Conservation (phyloP, 2,113 vertebrate species). For the Cygnus buccinator region DNA sequence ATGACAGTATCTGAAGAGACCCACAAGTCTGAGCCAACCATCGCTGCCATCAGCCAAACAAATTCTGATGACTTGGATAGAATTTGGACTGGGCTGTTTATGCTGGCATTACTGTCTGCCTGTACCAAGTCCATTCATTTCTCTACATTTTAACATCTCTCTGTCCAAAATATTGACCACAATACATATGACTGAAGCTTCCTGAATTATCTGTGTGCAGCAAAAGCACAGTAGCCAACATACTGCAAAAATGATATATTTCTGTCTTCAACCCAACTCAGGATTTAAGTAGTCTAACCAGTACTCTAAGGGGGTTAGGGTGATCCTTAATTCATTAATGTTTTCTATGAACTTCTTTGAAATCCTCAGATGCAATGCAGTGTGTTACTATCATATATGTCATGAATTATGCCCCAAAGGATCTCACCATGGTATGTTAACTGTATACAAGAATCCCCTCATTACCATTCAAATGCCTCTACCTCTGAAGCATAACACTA, state of each 20-base stretch:
- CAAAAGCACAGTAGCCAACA: background rate
- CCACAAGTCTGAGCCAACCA: background rate
- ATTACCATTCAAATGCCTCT: constrained; percentile 1
- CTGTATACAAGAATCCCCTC: background rate
- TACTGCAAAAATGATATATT: background rate
- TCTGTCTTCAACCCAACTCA: background rate
- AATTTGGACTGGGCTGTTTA: background rate
- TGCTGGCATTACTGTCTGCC: background rate
- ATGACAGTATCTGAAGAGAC: background rate
- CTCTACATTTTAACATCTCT: background rate
- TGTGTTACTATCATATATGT: background rate
- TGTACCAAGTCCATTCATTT: background rate
- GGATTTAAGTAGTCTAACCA: background rate
- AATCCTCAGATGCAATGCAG: background rate
- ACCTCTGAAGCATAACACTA: background rate
- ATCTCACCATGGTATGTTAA: background rate
- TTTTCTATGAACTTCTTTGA: background rate
- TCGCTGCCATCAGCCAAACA: background rate
- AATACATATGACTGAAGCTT: background rate
- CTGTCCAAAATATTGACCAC: background rate
- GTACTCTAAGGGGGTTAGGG: background rate
- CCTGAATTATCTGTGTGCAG: background rate
- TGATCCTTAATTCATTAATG: background rate
- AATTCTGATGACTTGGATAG: background rate
- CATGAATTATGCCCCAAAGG: background rate